Conservation (phyloP, 2,797 vertebrate genomes). For the Cirrhinus molitorella region DNA sequence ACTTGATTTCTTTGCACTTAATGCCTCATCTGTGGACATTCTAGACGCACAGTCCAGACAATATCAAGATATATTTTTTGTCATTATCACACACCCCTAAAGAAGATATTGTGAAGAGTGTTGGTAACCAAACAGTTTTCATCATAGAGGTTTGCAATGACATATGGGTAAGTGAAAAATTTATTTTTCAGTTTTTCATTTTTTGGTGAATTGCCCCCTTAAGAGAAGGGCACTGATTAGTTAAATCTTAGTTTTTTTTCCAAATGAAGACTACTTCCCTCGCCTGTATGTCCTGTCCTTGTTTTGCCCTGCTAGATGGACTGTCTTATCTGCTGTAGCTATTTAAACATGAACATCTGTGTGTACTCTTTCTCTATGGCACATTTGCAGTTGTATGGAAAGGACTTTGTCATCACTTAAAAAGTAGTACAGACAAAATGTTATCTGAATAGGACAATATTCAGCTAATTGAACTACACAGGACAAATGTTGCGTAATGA, state of each 20-base stretch:
- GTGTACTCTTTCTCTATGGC: slow-evolving; percentile 49
- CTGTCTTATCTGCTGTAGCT: slow-evolving; percentile 67
- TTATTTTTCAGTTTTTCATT: no score
- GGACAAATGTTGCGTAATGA: background rate
- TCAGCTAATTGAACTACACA: background rate
- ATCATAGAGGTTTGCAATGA: background rate
- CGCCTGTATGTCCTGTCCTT: slow-evolving; percentile 48
- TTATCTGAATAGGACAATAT: background rate
- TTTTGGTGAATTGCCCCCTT: background rate
- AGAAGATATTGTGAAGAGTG: background rate
- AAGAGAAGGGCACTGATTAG: background rate
- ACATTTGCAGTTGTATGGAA: slow-evolving; percentile 61
- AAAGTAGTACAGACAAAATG: slow-evolving; percentile 1
- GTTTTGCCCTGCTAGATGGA: slow-evolving; percentile 53
- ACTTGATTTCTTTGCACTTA: no score
- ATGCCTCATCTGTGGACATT: no score
- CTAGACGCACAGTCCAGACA: no score
- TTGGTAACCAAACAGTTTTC: background rate
- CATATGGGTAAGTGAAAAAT: background rate
- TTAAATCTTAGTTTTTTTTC: background rate
- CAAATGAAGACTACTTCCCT: slow-evolving; percentile 55
- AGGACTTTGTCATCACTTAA: slow-evolving; percentile 34
- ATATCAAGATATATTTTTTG: no score
- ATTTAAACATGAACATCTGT: slow-evolving; percentile 67
- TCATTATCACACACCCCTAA: background rate